A percentile compares a stretch with the other conserved stretches of the same genome.
Evolutionary conservation across 2,113 vertebrate species (phyloP).

Genomic region (Sphyrna mokarran): DNA sequence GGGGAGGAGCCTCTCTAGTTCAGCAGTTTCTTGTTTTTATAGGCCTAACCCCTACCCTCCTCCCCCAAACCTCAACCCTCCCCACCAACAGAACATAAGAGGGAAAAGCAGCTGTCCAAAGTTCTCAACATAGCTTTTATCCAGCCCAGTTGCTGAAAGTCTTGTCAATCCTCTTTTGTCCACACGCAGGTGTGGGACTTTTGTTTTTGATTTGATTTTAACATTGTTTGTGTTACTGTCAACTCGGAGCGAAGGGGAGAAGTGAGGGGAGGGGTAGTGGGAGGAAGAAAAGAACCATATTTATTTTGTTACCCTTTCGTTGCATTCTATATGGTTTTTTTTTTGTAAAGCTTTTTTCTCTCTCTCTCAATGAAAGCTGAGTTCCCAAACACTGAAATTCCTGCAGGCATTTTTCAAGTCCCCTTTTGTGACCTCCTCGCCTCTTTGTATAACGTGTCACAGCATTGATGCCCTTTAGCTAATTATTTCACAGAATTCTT

Average conservation of each 20-base stretch:
- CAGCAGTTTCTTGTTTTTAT: background rate
- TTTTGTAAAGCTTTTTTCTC: slow-evolving; percentile 4
- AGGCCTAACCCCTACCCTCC: too few species aligned
- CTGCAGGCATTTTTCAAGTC: slow-evolving; percentile 24
- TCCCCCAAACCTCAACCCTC: background rate
- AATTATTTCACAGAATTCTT: slow-evolving; percentile 22
- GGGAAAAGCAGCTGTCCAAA: background rate
- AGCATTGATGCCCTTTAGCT: background rate
- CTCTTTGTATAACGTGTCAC: slow-evolving; percentile 14
- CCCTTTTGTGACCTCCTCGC: background rate
- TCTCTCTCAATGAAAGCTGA: background rate
- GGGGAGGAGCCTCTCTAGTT: background rate
- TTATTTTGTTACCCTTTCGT: slow-evolving; percentile 22
- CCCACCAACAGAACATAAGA: background rate
- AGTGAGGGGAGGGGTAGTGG: too few species aligned
- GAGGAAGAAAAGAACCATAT: background rate
- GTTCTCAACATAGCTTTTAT: background rate
- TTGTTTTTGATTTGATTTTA: background rate
- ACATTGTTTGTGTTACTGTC: slow-evolving; percentile 32
- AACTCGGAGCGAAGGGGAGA: too few species aligned
- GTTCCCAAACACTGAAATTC: background rate
- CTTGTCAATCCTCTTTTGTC: slow-evolving; percentile 29
- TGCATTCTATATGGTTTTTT: background rate
- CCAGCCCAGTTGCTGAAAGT: background rate
- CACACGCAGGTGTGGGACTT: slow-evolving; percentile 17